Evolutionary conservation across 1,140 invertebrate genomes (phyloP).

Genomic region (Temnothorax nylanderi): DNA sequence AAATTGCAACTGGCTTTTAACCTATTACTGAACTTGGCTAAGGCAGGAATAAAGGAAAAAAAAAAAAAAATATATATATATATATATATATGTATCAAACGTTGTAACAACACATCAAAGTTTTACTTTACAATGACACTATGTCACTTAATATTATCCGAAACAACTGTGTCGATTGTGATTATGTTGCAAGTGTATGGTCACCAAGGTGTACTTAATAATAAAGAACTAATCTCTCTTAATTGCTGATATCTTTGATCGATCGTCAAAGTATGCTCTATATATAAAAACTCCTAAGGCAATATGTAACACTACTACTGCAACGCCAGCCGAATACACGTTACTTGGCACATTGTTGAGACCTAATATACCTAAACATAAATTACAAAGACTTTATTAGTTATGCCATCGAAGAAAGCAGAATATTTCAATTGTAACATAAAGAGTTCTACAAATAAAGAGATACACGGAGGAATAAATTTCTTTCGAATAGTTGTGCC

Average conservation of each 20-base stretch:
- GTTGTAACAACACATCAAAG: background rate
- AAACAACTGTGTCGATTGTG: slow-evolving; percentile 42
- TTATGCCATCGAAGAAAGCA: slow-evolving; percentile 15
- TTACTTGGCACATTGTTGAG: slow-evolving; percentile 89
- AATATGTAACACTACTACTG: slow-evolving; percentile 90
- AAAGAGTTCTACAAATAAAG: background rate
- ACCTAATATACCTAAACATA: slow-evolving; percentile 85
- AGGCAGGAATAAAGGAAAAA: background rate
- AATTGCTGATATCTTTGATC: slow-evolving; percentile 68
- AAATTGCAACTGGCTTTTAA: background rate
- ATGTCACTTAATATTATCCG: background rate
- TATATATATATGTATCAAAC: background rate
- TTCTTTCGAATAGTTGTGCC: background rate
- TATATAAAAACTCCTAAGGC: slow-evolving; percentile 92
- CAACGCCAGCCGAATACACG: slow-evolving; percentile 90
- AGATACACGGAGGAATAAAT: background rate
- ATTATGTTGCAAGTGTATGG: slow-evolving; percentile 57
- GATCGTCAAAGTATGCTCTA: slow-evolving; percentile 89
- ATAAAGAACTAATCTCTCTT: slow-evolving; percentile 78
- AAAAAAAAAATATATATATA: background rate
- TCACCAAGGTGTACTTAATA: slow-evolving; percentile 67
- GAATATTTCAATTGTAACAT: background rate
- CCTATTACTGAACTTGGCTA: background rate
- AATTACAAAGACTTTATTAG: slow-evolving; percentile 53
- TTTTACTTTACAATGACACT: slow-evolving; percentile 18